phyloP scores from a whole-genome alignment of 2,797 vertebrate species.

The Scolopax bukidnonensis region DNA sequence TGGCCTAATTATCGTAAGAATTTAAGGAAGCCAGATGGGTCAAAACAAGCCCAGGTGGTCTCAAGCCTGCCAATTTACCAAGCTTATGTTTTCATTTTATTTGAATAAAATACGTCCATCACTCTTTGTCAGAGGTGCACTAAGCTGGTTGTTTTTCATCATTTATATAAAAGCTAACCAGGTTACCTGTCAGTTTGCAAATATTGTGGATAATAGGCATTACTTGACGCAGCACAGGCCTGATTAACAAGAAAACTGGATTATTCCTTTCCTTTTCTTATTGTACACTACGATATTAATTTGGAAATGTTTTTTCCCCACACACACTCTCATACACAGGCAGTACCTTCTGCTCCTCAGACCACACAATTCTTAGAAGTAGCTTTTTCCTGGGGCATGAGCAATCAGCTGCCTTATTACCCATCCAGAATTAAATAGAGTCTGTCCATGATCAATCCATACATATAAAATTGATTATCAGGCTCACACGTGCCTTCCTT shows the following conservation, averaged over 20 bases:
- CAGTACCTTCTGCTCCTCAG: background rate
- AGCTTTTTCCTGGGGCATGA: background rate
- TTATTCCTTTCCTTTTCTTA: background rate
- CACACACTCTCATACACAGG: background rate
- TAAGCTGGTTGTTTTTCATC: background rate
- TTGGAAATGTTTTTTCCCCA: background rate
- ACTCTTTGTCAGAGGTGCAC: background rate
- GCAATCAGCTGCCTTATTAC: background rate
- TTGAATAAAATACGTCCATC: background rate
- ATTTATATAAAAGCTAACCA: background rate
- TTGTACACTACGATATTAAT: background rate
- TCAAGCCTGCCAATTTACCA: background rate
- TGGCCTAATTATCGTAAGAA: background rate
- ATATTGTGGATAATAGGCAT: background rate
- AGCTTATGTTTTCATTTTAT: background rate
- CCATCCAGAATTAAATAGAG: background rate
- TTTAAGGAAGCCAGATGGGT: constrained; percentile 8
- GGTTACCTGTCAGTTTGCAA: background rate
- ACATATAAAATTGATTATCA: background rate
- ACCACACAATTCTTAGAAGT: background rate
- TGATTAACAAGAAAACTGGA: background rate
- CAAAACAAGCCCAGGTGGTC: background rate
- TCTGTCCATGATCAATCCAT: background rate
- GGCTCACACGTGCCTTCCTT: background rate
- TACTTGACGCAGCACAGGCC: background rate